phyloP scores from a whole-genome alignment of 1,140 invertebrate species.

The Macrostomum lignano region DNA sequence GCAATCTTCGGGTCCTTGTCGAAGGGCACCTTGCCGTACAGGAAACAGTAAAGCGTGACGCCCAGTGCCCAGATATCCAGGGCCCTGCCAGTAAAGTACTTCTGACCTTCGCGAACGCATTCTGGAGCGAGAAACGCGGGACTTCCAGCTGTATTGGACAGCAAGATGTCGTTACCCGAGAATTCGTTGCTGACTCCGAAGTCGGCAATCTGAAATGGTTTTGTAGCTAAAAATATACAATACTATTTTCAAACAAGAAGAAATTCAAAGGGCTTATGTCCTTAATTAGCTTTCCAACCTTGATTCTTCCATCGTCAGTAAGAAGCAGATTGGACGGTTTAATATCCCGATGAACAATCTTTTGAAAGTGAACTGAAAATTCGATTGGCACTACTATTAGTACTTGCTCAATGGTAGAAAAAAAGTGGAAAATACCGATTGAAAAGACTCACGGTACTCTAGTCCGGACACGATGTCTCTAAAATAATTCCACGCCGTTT shows the following conservation, averaged over 20 bases:
- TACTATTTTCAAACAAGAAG: no score
- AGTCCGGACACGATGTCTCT: slow-evolving; percentile 62
- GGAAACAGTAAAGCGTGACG: slow-evolving; percentile 59
- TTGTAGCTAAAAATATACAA: no score
- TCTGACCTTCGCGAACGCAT: slow-evolving; percentile 35
- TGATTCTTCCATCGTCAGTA: slow-evolving; percentile 44
- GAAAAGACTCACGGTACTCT: slow-evolving; percentile 55
- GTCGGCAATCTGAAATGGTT: slow-evolving; percentile 55
- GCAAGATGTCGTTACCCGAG: slow-evolving; percentile 48
- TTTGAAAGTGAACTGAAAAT: slow-evolving; percentile 65
- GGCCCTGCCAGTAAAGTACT: no score
- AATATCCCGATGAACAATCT: slow-evolving; percentile 77
- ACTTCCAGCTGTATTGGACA: slow-evolving; percentile 49
- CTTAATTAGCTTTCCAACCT: no score
- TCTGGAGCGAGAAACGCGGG: slow-evolving; percentile 83
- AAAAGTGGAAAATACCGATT: not conserved
- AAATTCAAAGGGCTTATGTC: no score
- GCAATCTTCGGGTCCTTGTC: not conserved
- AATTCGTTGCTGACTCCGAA: slow-evolving; percentile 85
- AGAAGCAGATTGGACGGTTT: slow-evolving; percentile 79
- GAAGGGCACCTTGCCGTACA: slow-evolving; percentile 27
- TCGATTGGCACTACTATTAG: no score
- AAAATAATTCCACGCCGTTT: no score
- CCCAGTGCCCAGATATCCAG: slow-evolving; percentile 88
- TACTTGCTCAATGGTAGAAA: no score